These are phyloP conservation scores for Nezara viridula DNA, from an alignment of 2,888 invertebrate species.

Conservation along the genomic window DNA sequence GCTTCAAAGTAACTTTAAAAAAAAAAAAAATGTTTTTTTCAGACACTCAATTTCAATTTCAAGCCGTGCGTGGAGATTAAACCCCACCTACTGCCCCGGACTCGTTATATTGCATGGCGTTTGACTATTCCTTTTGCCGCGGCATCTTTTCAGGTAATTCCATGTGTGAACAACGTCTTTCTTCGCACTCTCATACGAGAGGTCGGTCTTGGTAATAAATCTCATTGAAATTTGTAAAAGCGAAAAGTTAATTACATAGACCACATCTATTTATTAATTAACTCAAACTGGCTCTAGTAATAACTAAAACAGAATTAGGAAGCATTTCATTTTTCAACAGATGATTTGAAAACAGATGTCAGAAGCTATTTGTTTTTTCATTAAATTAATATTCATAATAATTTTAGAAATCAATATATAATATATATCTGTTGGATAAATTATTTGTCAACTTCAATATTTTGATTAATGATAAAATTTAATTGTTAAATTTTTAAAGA, in stretches of 20 bases:
- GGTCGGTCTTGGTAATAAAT: not conserved
- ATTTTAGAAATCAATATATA: no score
- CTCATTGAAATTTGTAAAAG: not conserved
- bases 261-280: no score
- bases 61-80: conserved; percentile 11
- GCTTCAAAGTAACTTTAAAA: conserved; percentile 11
- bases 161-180: not conserved
- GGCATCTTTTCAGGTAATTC: not conserved
- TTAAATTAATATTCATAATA: no score
- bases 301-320: no score
- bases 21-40: not conserved
- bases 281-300: no score
- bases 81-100: not conserved
- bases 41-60: conserved; percentile 36
- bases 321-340: no score
- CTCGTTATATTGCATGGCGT: not conserved
- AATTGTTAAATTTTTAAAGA: no score
- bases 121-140: not conserved
- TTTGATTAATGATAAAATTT: no score
- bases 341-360: no score
- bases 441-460: no score
- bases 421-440: no score
- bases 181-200: not conserved
- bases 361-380: no score
- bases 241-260: not conserved